phyloP scores from a whole-genome alignment of 2,888 invertebrate species.

The Drosophila lacicola region DNA sequence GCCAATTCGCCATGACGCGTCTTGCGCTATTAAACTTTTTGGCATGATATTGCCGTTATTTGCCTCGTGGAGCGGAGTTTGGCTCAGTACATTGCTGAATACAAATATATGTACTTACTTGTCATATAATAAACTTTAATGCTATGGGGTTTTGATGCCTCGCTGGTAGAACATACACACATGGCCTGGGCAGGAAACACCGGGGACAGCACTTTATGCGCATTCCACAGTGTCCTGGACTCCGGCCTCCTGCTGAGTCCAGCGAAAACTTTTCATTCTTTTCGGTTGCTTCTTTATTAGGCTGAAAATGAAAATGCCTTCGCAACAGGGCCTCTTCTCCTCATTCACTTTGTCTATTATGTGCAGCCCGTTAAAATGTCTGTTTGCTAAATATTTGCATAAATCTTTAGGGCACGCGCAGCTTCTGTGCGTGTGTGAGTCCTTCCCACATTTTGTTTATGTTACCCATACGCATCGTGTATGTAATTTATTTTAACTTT shows the following conservation, averaged over 20 bases:
- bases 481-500: constrained; percentile 57
- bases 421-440: constrained; percentile 9
- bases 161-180: constrained; percentile 53
- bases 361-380: constrained; percentile 72
- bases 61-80: constrained; percentile 28
- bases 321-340: constrained; percentile 26
- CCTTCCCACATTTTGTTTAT: constrained; percentile 40
- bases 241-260: constrained; percentile 45
- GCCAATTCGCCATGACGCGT: constrained; percentile 73
- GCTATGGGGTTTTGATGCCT: constrained; percentile 73
- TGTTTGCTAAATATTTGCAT: constrained; percentile 72
- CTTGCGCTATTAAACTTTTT: constrained; percentile 76
- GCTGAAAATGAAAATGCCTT: constrained; percentile 68
- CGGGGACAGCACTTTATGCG: constrained; percentile 58
- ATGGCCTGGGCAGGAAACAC: constrained; percentile 48
- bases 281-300: constrained; percentile 70
- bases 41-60: constrained; percentile 73
- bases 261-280: constrained; percentile 49
- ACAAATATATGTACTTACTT: constrained; percentile 72
- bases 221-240: constrained; percentile 35
- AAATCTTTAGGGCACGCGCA: constrained; percentile 60
- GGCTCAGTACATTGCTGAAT: constrained; percentile 47
- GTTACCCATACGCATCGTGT: constrained; percentile 58
- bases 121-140: constrained; percentile 78
- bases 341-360: constrained; percentile 40